These are phyloP conservation scores for Passer montanus DNA, from an alignment of 2,113 vertebrate genomes.

Conservation along the genomic window DNA sequence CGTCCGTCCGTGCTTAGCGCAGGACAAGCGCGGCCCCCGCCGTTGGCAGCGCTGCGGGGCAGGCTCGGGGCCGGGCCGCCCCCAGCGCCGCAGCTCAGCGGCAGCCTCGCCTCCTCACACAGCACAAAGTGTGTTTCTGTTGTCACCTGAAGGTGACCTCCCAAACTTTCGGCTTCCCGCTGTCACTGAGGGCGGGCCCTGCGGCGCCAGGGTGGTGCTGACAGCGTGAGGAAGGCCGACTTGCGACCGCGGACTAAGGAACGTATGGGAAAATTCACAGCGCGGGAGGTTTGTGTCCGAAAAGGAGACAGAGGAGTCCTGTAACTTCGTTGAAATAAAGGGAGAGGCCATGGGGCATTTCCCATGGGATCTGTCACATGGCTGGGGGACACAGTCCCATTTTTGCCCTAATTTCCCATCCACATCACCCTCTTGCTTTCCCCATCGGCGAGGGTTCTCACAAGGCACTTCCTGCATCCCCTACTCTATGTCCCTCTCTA, in stretches of 20 bases:
- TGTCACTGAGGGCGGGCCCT: fast-evolving
- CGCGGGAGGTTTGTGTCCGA: too few relatives aligned
- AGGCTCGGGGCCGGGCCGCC: not conserved
- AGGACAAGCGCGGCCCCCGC: not conserved
- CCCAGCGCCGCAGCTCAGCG: not conserved
- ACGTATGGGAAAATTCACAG: not conserved
- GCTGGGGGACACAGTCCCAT: too few relatives aligned
- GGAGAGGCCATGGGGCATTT: not conserved
- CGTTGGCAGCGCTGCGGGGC: not conserved
- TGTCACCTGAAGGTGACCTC: not conserved
- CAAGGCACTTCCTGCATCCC: not conserved
- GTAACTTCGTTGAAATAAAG: not conserved
- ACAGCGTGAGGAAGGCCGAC: fast-evolving
- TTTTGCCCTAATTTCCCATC: not conserved
- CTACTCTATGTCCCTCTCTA: not conserved
- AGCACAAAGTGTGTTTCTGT: too few relatives aligned
- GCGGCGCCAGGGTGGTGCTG: not conserved
- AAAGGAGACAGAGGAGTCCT: not conserved
- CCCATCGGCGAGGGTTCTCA: fast-evolving
- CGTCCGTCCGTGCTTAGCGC: not conserved
- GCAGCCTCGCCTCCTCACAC: fast-evolving
- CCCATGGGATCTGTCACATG: not conserved
- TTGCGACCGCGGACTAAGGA: fast-evolving
- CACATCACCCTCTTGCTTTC: not conserved
- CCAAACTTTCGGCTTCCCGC: not conserved